These are phyloP conservation scores for Pseudonaja textilis DNA, from an alignment of 2,113 vertebrate species.

Conservation along the genomic window DNA sequence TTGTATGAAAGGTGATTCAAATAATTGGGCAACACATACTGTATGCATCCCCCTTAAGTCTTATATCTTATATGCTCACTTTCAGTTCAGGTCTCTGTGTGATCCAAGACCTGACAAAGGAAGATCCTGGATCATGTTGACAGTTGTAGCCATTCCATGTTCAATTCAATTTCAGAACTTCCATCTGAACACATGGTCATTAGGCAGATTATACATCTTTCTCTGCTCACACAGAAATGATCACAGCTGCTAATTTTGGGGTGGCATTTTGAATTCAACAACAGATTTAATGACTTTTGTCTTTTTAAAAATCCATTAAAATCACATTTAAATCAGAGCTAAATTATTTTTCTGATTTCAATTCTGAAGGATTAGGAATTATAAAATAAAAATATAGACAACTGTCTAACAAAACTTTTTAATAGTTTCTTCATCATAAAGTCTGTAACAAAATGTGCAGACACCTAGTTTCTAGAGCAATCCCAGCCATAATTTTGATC, in stretches of 20 bases:
- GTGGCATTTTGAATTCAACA: not conserved
- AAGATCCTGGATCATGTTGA: not conserved
- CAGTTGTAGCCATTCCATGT: not conserved
- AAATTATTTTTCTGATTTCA: not conserved
- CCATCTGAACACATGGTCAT: not conserved
- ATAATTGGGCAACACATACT: not conserved
- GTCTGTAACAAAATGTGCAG: not conserved
- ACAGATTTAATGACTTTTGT: not conserved
- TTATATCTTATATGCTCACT: not conserved
- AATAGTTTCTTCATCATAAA: not conserved
- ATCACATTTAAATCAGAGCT: not conserved
- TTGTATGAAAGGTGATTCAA: not conserved
- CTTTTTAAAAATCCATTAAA: not conserved
- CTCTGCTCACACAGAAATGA: not conserved
- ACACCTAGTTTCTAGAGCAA: not conserved
- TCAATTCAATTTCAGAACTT: not conserved
- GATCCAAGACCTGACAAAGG: not conserved
- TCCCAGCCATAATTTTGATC: not conserved
- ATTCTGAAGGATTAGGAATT: not conserved
- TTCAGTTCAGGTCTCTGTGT: not conserved
- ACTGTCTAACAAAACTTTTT: not conserved
- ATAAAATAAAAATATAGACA: not conserved
- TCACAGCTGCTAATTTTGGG: not conserved
- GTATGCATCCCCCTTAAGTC: too few relatives aligned
- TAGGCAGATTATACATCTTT: not conserved